Percentiles rank a stretch among this genome's conserved stretches.
These are phyloP conservation scores for Crossocerus cetratus DNA, from an alignment of 2,888 invertebrate species.

Conservation along the genomic window DNA sequence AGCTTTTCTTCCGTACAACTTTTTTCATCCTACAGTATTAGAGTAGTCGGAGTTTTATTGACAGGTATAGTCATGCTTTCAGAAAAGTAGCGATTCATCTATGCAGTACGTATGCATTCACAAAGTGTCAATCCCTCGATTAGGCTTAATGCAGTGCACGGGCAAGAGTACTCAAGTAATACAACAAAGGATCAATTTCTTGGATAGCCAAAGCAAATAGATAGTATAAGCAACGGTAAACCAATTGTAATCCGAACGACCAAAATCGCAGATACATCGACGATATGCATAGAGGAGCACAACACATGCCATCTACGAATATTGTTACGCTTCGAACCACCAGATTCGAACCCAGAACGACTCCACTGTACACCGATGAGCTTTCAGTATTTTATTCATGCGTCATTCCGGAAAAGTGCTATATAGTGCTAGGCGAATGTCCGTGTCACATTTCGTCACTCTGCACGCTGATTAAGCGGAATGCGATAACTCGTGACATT, in stretches of 20 bases:
- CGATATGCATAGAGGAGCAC: background rate
- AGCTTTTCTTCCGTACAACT: conserved; percentile 65
- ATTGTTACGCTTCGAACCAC: background rate
- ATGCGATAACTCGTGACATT: conserved; percentile 2
- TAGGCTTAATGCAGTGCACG: too few species aligned
- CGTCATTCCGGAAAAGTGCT: conserved; percentile 1
- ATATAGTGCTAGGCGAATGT: conserved; percentile 1
- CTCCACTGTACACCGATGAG: background rate
- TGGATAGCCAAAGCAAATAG: too few species aligned
- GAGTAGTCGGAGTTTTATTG: background rate
- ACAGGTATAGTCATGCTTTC: too few species aligned
- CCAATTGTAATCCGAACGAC: too few species aligned
- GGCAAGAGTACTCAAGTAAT: too few species aligned
- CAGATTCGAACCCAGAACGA: background rate
- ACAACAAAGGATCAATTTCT: too few species aligned
- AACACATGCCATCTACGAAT: conserved; percentile 2
- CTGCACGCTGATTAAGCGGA: background rate
- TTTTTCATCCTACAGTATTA: conserved; percentile 64
- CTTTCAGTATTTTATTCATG: background rate
- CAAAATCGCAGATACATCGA: too few species aligned
- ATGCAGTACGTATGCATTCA: too few species aligned
- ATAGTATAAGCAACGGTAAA: too few species aligned
- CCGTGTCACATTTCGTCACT: background rate
- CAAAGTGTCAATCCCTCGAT: too few species aligned
- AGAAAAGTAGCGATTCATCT: too few species aligned